These are phyloP conservation scores for Saxidomus purpurata DNA, from an alignment of 1,140 invertebrate genomes.

Conservation along the genomic window DNA sequence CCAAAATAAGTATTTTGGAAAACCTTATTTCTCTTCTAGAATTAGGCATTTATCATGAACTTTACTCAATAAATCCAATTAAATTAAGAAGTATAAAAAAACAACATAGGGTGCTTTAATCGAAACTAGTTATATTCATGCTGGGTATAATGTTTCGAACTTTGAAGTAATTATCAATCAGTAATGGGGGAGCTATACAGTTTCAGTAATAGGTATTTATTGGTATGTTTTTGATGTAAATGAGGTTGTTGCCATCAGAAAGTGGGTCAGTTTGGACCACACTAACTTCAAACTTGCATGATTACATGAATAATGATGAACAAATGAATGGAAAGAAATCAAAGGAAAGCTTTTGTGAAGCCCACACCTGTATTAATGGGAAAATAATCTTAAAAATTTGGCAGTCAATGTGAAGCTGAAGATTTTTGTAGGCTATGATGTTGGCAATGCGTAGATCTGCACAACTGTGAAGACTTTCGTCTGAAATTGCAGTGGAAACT, in stretches of 20 bases:
- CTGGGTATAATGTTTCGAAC: neutral
- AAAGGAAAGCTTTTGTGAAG: neutral
- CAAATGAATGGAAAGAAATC: neutral
- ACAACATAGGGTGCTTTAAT: neutral
- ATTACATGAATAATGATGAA: neutral
- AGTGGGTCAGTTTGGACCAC: neutral
- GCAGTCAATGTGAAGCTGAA: neutral
- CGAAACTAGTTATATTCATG: neutral
- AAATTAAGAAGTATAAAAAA: no score
- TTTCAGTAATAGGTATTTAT: neutral
- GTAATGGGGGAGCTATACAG: neutral
- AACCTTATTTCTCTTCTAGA: no score
- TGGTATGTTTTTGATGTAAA: neutral
- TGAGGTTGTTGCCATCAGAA: neutral
- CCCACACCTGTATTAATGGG: neutral
- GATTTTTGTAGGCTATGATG: no score
- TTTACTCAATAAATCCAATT: no score
- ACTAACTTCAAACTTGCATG: conserved; percentile 1
- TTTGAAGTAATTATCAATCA: neutral
- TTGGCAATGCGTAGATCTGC: no score
- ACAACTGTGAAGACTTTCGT: no score
- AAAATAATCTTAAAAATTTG: neutral
- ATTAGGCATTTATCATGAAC: no score
- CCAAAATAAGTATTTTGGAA: no score
- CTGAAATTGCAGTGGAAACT: no score